Base-by-base conservation (phyloP, 2,888 invertebrate genomes). In the Eumerus sabulonum region DNA sequence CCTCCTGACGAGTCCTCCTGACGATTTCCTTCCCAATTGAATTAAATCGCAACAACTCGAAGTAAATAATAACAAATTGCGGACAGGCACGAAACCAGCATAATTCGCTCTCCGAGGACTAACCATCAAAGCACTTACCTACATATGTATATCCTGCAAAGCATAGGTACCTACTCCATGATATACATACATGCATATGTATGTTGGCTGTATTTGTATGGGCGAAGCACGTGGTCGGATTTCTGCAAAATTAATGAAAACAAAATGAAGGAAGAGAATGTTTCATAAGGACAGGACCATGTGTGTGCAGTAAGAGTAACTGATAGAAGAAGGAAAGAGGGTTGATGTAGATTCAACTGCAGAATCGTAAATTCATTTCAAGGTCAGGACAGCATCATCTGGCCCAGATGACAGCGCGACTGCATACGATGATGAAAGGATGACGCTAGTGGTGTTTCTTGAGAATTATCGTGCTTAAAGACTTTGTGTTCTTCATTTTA, bases 321-420 rank as follows among this genome's bases (percentile, higher is more conserved):
- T 11, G 40, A 40, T 40, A n/a, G n/a, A 11, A 36, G 36, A 36
- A 36, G 12, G 9, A 3, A 11, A 40, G 40, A 11, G n/a, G 40
- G 11, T 47, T 51, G 16, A 13, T 27, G 48, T 62, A 53, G 62
- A 48, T 54, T 56, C 62, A 54, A 47, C 67, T 77, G 77, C 72
- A 63, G 57, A 72, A 45, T 50, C 47, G 54, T 71, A 13, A 45
- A 77, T 60, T 42, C 19, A 62, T 51, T 13, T 51, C 73, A 73
- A 77, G 67, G 72, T 73, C 72, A 63, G 63, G 57, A 44, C 51
- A 18, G 77, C 72, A 72, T 72, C 67, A 60, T 51, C 60, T 57
- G 56, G 48, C 62, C 60, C 56, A 56, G 62, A 62, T 38, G 50
- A 47, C 48, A 63, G 13, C 9, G 35, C n/a, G n/a, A n/a, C n/a